Conservation (phyloP, 1,140 invertebrate genomes). For the Drosophila grimshawi region DNA sequence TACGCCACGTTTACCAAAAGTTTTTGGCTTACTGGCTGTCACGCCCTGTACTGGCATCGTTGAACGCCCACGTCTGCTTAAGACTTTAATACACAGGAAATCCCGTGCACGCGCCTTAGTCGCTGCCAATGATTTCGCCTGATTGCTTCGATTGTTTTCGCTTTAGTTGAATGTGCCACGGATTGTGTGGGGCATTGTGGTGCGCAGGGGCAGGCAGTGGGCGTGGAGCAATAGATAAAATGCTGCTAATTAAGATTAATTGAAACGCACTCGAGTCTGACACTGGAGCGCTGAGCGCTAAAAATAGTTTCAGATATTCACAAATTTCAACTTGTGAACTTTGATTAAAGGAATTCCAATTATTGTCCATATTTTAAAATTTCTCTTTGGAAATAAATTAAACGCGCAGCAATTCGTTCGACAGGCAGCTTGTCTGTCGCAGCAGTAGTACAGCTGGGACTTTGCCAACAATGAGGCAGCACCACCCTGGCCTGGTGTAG, state of each 20-base stretch:
- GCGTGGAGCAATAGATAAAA: conserved; percentile 30
- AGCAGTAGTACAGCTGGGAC: not conserved
- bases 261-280: conserved; percentile 22
- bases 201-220: not conserved
- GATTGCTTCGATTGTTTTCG: conserved; percentile 81
- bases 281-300: conserved; percentile 30
- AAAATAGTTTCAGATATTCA: not conserved
- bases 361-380: conserved; percentile 45
- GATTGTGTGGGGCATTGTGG: not conserved
- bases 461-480: conserved; percentile 1
- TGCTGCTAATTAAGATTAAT: conserved; percentile 56
- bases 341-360: conserved; percentile 27
- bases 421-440: conserved; percentile 4
- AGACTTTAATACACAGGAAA: conserved; percentile 70
- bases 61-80: conserved; percentile 26
- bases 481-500: not conserved
- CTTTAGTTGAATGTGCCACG: conserved; percentile 36
- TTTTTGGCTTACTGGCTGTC: conserved; percentile 41
- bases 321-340: not conserved
- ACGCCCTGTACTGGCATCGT: conserved; percentile 32
- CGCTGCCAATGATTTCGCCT: conserved; percentile 70
- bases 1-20: conserved; percentile 38
- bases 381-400: conserved; percentile 25
- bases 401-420: conserved; percentile 54
- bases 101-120: conserved; percentile 57